Evolutionary conservation across 2,888 invertebrate genomes (phyloP).

Genomic region (Stenotaenia linearis): DNA sequence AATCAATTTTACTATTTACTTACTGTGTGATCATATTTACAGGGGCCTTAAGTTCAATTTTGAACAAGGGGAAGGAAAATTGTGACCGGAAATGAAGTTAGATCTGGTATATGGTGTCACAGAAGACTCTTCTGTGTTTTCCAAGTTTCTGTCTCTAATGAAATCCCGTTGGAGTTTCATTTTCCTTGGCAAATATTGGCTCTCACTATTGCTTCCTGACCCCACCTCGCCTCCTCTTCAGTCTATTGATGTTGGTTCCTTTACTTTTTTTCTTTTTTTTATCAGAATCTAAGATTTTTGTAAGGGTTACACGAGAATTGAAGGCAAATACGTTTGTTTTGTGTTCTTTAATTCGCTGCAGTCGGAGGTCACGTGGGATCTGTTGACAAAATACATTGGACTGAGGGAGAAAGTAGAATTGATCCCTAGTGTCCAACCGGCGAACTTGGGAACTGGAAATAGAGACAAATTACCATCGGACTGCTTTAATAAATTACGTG

Average conservation of each 20-base stretch:
- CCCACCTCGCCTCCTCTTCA: neutral
- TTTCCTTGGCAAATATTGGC: conserved; percentile 26
- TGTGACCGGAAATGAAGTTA: conserved; percentile 26
- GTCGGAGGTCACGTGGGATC: neutral
- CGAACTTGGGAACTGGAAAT: neutral
- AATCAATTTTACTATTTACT: too few species aligned
- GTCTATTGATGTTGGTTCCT: neutral
- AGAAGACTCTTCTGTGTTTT: conserved; percentile 19
- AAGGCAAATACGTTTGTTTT: conserved; percentile 14
- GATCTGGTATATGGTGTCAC: conserved; percentile 13
- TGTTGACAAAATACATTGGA: neutral
- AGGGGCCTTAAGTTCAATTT: neutral
- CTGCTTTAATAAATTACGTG: neutral
- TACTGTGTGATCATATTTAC: neutral
- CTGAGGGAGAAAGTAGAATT: neutral
- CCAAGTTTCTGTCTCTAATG: conserved; percentile 24
- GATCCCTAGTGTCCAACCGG: conserved; percentile 13
- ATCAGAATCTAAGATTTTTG: neutral
- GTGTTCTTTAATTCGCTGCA: neutral
- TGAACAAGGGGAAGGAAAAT: neutral
- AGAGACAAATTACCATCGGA: neutral
- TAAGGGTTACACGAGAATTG: conserved; percentile 10
- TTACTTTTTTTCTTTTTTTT: neutral
- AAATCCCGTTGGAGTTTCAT: conserved; percentile 26
- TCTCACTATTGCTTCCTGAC: conserved; percentile 26